Evolutionary conservation across 2,888 invertebrate genomes (phyloP), one percentile per base, ranked within the genome.

Genomic region (Scotopteryx bipunctaria): DNA sequence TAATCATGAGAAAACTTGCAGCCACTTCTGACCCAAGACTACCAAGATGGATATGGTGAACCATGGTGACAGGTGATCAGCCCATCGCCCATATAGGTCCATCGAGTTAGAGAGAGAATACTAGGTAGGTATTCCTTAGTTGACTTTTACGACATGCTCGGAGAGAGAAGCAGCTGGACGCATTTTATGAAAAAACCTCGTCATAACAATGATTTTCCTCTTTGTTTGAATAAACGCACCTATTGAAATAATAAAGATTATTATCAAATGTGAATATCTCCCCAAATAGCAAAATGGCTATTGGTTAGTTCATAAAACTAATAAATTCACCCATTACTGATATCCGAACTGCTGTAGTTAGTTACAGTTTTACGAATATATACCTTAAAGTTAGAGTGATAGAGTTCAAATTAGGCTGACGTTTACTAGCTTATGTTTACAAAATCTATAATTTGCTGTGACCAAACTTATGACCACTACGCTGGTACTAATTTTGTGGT

Each of bases 301-400:
- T 42, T 36, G 35, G 40, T 29, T 46, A 41, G 45, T 41, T 46
- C 31, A 42, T 36, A 31, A 46, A 46, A 46, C 41, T 23, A 45
- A 51, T 51, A 46, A 52, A 51, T 51, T 41, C 29, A 16, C 27
- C 41, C 13, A 44, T 44, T 44, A 44, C 27, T 15, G 46, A 25
- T 27, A 33, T 8, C 29, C 31, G 21, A 38, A 32, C 32, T 27
- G 16, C 11, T 35, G 25, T 31, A 11, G 23, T 15, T 11, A 21
- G n/a, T n/a, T 13, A 2, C 13, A 5, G 23, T 15, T 37, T 13
- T 13, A 32, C 43, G 9, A 49, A 25, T 51, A n/a, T n/a, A 4
- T 33, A 40, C 38, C 37, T 15, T 38, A 44, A 14, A 1, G 0
- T 5, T n/a, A n/a, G 13, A 15, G 0, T 17, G n/a, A 37, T 11